phyloP scores from a whole-genome alignment of 2,113 vertebrate genomes.

The Lipotes vexillifer region DNA sequence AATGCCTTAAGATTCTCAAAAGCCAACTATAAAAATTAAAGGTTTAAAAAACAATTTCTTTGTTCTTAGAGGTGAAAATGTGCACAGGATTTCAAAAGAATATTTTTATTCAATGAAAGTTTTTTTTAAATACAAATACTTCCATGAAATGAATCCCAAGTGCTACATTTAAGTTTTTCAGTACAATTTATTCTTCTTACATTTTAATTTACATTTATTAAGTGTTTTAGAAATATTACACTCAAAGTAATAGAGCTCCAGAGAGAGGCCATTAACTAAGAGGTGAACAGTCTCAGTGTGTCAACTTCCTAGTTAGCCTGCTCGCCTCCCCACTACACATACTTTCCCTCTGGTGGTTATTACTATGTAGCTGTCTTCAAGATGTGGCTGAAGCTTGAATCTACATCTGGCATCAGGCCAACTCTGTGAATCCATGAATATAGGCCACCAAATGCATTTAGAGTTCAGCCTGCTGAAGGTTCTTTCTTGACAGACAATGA shows the following conservation, averaged over 20 bases:
- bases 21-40: not conserved
- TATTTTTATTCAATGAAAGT: not conserved
- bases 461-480: not conserved
- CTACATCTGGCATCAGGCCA: conserved; percentile 7
- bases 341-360: not conserved
- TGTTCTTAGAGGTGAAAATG: conserved; percentile 24
- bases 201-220: conserved; percentile 54
- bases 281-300: conserved; percentile 32
- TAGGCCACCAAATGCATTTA: not conserved
- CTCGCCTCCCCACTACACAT: accelerated
- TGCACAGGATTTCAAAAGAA: conserved; percentile 13
- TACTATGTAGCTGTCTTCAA: not conserved
- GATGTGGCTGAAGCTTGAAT: not conserved
- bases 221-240: conserved; percentile 26
- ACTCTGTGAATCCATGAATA: not conserved
- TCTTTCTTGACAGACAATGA: not conserved
- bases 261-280: conserved; percentile 26
- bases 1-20: not conserved
- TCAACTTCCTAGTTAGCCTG: not conserved
- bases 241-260: not conserved
- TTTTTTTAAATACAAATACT: not conserved
- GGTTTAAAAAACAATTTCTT: not conserved
- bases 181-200: conserved; percentile 45
- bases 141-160: conserved; percentile 46
- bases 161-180: not conserved